phyloP scores from a whole-genome alignment of 2,797 vertebrate genomes.

The Paguma larvata region DNA sequence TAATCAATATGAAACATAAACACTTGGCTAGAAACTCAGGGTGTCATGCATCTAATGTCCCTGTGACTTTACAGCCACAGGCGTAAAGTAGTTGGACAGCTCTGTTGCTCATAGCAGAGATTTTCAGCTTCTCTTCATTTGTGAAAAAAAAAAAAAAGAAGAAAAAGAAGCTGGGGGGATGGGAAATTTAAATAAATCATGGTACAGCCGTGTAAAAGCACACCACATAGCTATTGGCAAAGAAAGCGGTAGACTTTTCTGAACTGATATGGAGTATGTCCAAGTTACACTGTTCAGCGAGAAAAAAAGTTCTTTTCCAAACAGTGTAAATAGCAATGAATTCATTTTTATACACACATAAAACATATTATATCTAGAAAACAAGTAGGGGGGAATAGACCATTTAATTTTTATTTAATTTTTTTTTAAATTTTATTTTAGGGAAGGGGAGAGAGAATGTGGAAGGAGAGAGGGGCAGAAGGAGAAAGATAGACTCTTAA shows the following conservation, averaged over 20 bases:
- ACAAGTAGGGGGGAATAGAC: background rate
- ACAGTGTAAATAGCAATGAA: background rate
- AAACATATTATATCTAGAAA: conserved; percentile 20
- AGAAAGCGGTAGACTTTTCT: background rate
- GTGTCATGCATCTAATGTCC: background rate
- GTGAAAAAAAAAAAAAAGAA: background rate
- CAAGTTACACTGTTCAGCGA: background rate
- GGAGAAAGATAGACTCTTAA: no score
- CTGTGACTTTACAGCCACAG: background rate
- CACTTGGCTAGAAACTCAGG: background rate
- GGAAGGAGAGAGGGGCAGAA: no score
- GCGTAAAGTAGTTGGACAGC: background rate
- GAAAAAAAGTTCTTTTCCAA: background rate
- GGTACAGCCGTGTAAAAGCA: background rate
- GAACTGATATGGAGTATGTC: background rate
- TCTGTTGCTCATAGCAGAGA: background rate
- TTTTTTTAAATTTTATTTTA: no score
- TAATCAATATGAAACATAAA: background rate
- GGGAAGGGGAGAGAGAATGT: no score
- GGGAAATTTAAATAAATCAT: background rate
- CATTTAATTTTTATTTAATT: background rate
- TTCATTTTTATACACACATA: background rate
- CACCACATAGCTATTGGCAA: background rate
- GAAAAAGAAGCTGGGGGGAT: rapidly evolving
- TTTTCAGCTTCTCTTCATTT: background rate